Evolutionary conservation across 2,797 vertebrate genomes (phyloP), one percentile per base, ranked within the genome.

Genomic region (Petrocephalus sullivani): DNA sequence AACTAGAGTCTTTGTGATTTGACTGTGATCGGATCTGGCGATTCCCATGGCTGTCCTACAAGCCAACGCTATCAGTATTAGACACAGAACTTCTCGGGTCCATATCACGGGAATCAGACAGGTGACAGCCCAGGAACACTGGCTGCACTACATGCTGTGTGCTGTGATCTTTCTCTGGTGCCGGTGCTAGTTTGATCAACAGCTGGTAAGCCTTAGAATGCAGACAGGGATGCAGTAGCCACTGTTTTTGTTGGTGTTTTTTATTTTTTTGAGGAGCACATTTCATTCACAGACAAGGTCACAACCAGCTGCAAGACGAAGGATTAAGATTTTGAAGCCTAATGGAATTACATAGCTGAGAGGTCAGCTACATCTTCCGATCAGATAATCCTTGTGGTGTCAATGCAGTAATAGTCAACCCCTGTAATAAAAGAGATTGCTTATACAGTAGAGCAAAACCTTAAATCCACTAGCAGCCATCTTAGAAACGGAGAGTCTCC

Each of bases 71-170:
- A 95, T 95, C 95, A 95, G 95, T 90, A 89, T 88, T 4, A 92
- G 93, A 92, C 95, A 96, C 93, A 94, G 94, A 92, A 92, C 91
- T 91, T 91, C 92, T 94, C 95, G 94, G 94, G 94, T 91, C 51
- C 87, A 87, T 91, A 91, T 93, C 94, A 90, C 90, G 90, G 90
- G 16, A 8, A 67, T 57, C 46, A 75, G 87, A 91, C 89, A 85
- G 37, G 37, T 86, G 87, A 87, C 89, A 23, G 56, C 64, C 71
- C 83, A 46, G 86, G 78, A 64, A 49, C 28, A 64, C 71, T 1
- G 51, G 56, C 75, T 61, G 87, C 87, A 85, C 86, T 75, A 88
- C 87, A 19, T 89, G 81, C 86, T 71, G 84, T 90, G 19, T 89
- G 81, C 86, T 71, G 84, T 90, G 91, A 89, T 88, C 87, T 85